Conservation (phyloP, 2,113 vertebrate genomes). For the Ciconia boyciana region DNA sequence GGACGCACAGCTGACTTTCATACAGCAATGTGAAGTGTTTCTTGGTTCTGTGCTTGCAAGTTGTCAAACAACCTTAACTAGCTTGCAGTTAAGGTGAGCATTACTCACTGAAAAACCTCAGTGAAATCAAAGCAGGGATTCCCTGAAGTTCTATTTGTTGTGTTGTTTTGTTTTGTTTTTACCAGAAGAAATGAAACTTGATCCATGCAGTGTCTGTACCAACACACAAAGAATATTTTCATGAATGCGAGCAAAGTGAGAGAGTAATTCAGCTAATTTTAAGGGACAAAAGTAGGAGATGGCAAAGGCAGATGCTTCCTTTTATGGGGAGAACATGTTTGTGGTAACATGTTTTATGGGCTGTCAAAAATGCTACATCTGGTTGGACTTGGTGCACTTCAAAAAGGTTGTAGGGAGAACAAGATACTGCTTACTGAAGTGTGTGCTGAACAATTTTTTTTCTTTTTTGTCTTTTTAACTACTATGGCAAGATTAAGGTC, state of each 20-base stretch:
- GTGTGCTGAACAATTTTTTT: too few relatives aligned
- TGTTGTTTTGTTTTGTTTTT: neutral
- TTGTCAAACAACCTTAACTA: neutral
- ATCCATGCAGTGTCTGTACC: neutral
- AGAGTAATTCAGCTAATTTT: neutral
- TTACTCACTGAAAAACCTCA: neutral
- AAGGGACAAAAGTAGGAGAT: neutral
- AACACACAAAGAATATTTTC: neutral
- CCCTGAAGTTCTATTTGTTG: neutral
- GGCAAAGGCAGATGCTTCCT: neutral
- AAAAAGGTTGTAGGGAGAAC: neutral
- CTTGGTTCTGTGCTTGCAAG: neutral
- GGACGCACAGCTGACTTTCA: neutral
- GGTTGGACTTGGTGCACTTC: neutral
- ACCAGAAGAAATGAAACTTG: neutral
- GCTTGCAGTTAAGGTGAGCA: neutral
- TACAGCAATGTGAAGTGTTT: neutral
- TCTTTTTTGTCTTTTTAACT: neutral
- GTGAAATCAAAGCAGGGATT: neutral
- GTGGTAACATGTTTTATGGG: neutral
- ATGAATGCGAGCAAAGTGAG: neutral
- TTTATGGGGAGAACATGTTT: neutral
- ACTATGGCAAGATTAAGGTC: neutral
- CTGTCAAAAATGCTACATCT: neutral
- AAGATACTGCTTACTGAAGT: neutral